Conservation (phyloP, 2,888 invertebrate genomes). For the Caenorhabditis sulstoni region DNA sequence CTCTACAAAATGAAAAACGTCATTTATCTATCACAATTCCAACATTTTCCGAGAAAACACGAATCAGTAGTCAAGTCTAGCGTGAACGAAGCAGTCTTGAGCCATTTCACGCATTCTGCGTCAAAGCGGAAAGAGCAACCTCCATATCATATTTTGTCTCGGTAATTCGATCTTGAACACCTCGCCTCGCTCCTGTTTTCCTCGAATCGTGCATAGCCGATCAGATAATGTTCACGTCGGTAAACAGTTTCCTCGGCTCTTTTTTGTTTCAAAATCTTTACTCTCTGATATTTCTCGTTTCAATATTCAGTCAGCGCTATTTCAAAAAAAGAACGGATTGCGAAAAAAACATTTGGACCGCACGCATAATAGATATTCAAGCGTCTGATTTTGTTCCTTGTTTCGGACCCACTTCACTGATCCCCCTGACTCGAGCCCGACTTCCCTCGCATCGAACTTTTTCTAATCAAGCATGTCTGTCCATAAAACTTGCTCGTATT, state of each 20-base stretch:
- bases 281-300: background rate
- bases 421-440: too few species aligned
- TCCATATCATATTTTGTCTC: background rate
- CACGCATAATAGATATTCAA: too few species aligned
- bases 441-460: background rate
- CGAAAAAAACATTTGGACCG: too few species aligned
- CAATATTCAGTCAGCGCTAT: background rate
- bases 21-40: conserved; percentile 21
- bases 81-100: conserved; percentile 14
- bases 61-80: conserved; percentile 26
- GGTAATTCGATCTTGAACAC: background rate
- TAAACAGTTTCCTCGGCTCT: too few species aligned
- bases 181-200: too few species aligned
- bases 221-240: too few species aligned
- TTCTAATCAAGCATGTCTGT: conserved; percentile 26
- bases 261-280: background rate
- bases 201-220: too few species aligned
- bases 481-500: conserved; percentile 17
- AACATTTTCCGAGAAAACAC: conserved; percentile 35
- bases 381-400: background rate
- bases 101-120: background rate
- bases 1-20: conserved; percentile 43
- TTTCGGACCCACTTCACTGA: background rate
- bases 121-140: background rate
- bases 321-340: too few species aligned